Percentiles rank a stretch among this genome's conserved stretches.
Evolutionary conservation across 2,888 invertebrate genomes (phyloP).

Genomic region (Drosophila macrospina): DNA sequence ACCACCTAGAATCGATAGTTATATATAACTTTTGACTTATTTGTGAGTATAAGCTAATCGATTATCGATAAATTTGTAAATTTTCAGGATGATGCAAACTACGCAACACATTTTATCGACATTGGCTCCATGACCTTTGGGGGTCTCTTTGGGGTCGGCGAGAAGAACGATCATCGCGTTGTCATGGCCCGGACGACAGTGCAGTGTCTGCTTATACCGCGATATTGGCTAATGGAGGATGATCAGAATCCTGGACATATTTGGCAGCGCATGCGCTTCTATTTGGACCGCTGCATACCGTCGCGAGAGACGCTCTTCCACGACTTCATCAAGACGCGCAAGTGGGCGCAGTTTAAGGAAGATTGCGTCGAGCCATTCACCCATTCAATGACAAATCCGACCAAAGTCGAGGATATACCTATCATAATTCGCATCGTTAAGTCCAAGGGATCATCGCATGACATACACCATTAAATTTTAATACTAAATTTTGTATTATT

Average conservation of each 20-base stretch:
- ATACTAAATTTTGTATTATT: slow-evolving; percentile 10
- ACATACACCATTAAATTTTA: slow-evolving; percentile 11
- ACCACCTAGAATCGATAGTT: too few species aligned
- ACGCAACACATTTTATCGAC: slow-evolving; percentile 82
- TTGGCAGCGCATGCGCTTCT: slow-evolving; percentile 83
- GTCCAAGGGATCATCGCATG: slow-evolving; percentile 36
- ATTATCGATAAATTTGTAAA: too few species aligned
- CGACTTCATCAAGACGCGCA: slow-evolving; percentile 79
- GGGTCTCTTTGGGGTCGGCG: slow-evolving; percentile 89
- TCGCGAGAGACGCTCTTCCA: slow-evolving; percentile 78
- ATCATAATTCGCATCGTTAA: slow-evolving; percentile 83
- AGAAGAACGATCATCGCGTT: slow-evolving; percentile 89
- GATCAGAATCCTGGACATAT: slow-evolving; percentile 84
- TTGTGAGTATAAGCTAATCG: too few species aligned
- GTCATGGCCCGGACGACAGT: slow-evolving; percentile 89
- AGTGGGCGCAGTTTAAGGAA: slow-evolving; percentile 81
- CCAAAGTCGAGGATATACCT: slow-evolving; percentile 83
- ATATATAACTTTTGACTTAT: too few species aligned
- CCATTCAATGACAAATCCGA: slow-evolving; percentile 66
- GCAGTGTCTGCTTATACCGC: slow-evolving; percentile 89
- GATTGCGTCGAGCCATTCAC: slow-evolving; percentile 65
- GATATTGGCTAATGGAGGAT: slow-evolving; percentile 89
- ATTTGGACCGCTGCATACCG: slow-evolving; percentile 82
- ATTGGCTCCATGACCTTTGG: slow-evolving; percentile 83
- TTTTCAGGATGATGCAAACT: not conserved